phyloP scores from a whole-genome alignment of 2,888 invertebrate species.

The Coenonympha glycerion region DNA sequence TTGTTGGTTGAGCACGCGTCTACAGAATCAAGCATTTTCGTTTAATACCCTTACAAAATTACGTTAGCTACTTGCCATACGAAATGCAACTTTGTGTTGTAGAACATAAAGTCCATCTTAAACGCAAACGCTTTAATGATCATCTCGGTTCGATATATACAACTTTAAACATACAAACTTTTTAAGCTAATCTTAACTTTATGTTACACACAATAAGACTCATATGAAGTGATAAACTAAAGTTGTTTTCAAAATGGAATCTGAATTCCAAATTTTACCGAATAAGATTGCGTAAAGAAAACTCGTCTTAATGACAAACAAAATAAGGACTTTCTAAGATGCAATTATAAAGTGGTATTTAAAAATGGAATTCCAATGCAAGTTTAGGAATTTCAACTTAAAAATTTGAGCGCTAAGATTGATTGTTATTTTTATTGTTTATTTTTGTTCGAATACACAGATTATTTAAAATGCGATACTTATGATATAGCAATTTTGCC shows the following conservation, averaged over 20 bases:
- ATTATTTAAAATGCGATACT: neutral
- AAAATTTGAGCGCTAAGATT: constrained; percentile 7
- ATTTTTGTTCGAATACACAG: neutral
- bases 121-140: neutral
- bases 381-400: constrained; percentile 7
- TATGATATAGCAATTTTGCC: neutral
- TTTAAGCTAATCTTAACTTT: neutral
- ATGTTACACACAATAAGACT: neutral
- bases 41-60: constrained; percentile 26
- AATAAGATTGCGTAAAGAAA: neutral
- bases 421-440: constrained; percentile 4
- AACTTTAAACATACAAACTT: neutral
- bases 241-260: constrained; percentile 4
- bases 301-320: neutral
- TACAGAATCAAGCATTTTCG: constrained; percentile 31
- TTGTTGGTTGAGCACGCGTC: constrained; percentile 31
- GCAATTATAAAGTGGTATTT: neutral
- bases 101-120: neutral
- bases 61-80: neutral
- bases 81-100: constrained; percentile 9
- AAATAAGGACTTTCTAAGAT: neutral
- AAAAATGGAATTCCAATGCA: constrained; percentile 3
- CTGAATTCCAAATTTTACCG: constrained; percentile 3
- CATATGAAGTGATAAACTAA: neutral
- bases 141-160: neutral